Base-by-base conservation (phyloP, 2,113 vertebrate genomes). In the Athene cunicularia region DNA sequence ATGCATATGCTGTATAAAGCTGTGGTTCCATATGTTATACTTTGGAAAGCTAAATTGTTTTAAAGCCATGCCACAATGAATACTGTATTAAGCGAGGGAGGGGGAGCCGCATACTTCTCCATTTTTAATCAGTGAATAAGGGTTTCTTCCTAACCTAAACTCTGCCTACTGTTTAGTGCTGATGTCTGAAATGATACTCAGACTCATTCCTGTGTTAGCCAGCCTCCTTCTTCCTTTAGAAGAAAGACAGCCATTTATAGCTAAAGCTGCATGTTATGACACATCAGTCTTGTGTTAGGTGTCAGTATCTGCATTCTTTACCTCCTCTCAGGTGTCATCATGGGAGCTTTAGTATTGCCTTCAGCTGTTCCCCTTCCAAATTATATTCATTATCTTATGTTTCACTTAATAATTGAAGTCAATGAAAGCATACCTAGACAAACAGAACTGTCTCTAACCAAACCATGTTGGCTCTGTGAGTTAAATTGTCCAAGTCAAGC, bases 191-290 rank as follows among this genome's bases (percentile, higher is more conserved):
- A 49, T 39, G 17, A 88, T 21, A 55, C 6, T 88, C 35, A 77
- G n/a, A 20, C 0, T 3, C 17, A 30, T 8, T 88, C 37, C 33
- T 52, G 8, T 63, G 16, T 43, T 74, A 90, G 50, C 24, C 47
- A 86, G 14, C 8, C 39, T 77, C 30, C 19, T 88, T 39, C 56
- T 90, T 60, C 71, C 17, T 56, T 71, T 52, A 23, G 52, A 47
- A 74, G n/a, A 67, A 81, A 43, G 20, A 64, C 4, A 49, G 3
- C 1, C 0, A 0, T 55, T 68, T 80, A 22, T 47, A 81, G 24
- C 12, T 11, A 92, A 77, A 93, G 6, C 30, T 80, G 7, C 28
- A 39, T 4, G 9, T 37, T 62, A 9, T 5, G n/a, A 33, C 16
- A 37, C 21, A 10, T 43, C 47, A 35, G 14, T 39, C 26, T 53